Evolutionary conservation across 2,113 vertebrate genomes (phyloP), one percentile per base, ranked within the genome.

Genomic region (Plecturocebus donacophilus): DNA sequence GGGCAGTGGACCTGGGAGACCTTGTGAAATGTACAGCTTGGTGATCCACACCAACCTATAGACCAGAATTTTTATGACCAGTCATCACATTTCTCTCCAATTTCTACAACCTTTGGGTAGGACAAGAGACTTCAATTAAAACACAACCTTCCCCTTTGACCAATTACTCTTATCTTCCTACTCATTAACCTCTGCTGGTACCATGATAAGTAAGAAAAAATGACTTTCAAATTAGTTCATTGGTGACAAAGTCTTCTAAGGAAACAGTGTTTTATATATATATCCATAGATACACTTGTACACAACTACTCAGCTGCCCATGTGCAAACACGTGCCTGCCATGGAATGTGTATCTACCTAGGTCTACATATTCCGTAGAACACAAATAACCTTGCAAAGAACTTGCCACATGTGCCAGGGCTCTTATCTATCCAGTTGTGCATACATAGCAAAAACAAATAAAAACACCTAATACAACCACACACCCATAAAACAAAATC

Each of bases 91-190:
- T 92, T 68, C 45, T 90, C 20, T 84, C 40, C 40, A 89, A 27
- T 96, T 94, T 97, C 81, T 96, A 85, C 85, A 91, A 93, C 68
- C 77, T 94, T 71, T 95, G 86, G 52, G 89, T 93, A 81, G 79
- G 83, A 96, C 87, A 90, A 97, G 80, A 94, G 64, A 80, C 68
- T 88, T 94, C 73, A 91, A 21, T 47, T 45, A 42, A 94, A 86
- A 83, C 35, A 70, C 12, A 35, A 54, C 10, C 76, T 92, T 94
- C 75, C 71, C 71, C 93, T 93, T 92, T 95, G 93, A 76, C 56
- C 77, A 86, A 68, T 90, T 91, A 61, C 68, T 85, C 58, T 91
- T 97, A 95, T 87, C 84, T 93, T 83, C 14, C 49, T 3, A 61
- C n/a, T 90, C 30, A 64, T 35, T 90, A 97, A 92, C 82, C 83